Evolutionary conservation across 1,140 invertebrate species (phyloP).

Genomic region (Pygmarrhopalites habei): DNA sequence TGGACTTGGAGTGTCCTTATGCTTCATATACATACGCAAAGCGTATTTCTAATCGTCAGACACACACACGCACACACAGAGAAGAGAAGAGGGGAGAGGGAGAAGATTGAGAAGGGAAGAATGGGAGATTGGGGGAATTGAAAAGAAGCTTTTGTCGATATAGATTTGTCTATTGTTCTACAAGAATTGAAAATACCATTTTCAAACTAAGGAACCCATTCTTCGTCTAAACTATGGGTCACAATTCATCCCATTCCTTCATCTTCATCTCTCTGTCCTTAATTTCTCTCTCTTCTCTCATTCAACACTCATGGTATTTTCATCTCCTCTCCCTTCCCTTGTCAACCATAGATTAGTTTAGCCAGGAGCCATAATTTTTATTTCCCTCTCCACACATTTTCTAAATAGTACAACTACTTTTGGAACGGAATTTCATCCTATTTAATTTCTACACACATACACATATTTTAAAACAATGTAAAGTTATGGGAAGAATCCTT

Average conservation of each 20-base stretch:
- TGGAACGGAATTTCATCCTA: no score
- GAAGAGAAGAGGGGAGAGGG: background rate
- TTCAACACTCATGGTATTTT: no score
- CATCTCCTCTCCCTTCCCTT: background rate
- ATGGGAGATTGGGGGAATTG: slow-evolving; percentile 13
- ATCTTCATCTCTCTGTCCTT: background rate
- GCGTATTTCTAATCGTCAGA: no score
- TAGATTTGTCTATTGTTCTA: slow-evolving; percentile 31
- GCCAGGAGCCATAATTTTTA: background rate
- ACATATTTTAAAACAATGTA: no score
- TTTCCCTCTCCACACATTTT: no score
- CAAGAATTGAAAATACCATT: slow-evolving; percentile 27
- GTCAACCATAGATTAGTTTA: background rate
- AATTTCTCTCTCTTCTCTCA: no score
- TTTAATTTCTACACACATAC: no score
- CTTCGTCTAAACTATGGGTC: background rate
- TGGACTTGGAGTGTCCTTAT: no score
- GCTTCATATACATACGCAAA: no score
- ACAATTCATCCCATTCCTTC: background rate
- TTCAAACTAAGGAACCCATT: slow-evolving; percentile 6
- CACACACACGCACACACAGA: no score
- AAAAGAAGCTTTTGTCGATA: slow-evolving; percentile 28
- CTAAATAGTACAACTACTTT: no score
- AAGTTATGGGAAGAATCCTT: no score
- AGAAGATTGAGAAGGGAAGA: background rate